Base-by-base conservation (phyloP, 1,140 invertebrate genomes). In the Heliothis virescens region DNA sequence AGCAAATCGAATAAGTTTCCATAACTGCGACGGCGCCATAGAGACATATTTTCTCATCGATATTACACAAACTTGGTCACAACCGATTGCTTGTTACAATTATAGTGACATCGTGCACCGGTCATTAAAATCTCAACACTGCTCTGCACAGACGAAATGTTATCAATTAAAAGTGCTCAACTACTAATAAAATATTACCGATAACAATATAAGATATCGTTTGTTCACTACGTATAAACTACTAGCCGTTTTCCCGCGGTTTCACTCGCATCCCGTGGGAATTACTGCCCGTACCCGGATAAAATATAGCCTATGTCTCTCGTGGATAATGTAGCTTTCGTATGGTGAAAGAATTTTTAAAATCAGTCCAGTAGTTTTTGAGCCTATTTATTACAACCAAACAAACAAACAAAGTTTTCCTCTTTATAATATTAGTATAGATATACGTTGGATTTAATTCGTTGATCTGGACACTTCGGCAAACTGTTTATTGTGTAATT, bases 401-500 rank as follows among this genome's bases (percentile, higher is more conserved):
- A n/a, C n/a, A n/a, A n/a, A n/a, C n/a, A n/a, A n/a, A n/a, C n/a
- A n/a, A n/a, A n/a, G n/a, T n/a, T n/a, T n/a, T n/a, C n/a, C n/a
- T n/a, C n/a, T n/a, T n/a, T n/a, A n/a, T n/a, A n/a, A n/a, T n/a
- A n/a, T n/a, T n/a, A n/a, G n/a, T n/a, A n/a, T n/a, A n/a, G n/a
- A n/a, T 2, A 26, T 26, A 26, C 15, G 59, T 62, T 21, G 26
- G 5, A 26, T 60, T 9, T 47, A 41, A 63, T 47, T 63, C 15
- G 29, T 63, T 16, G 41, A 16, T 63, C 29, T 41, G 1, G 26
- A 41, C 59, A 62, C 59, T 62, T 62, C 3, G 26, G 12, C 5
- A 63, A 63, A 47, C 34, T 63, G 26, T n/a, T 63, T 63, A 63
- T 15, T 5, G 41, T 47, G 21, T 29, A 59, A 59, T 59, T 13